Evolutionary conservation across 2,797 vertebrate species (phyloP).

Genomic region (Enteromius radiatus): DNA sequence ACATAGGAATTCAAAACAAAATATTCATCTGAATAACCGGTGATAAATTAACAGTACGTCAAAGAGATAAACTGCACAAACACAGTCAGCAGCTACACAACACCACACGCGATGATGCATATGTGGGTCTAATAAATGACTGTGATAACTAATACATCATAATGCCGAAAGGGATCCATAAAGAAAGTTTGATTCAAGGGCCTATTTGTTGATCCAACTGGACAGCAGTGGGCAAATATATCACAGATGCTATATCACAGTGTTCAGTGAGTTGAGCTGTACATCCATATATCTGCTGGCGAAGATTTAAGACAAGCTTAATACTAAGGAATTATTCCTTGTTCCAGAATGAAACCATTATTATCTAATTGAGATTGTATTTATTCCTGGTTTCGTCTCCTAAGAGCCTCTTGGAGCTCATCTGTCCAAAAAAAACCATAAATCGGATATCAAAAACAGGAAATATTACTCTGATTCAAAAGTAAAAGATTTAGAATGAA

Average conservation of each 20-base stretch:
- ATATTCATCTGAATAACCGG: not conserved
- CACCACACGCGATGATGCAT: constrained; percentile 59
- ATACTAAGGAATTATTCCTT: not conserved
- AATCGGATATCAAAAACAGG: not conserved
- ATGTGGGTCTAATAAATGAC: not conserved
- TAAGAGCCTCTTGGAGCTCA: constrained; percentile 71
- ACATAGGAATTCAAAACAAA: not conserved
- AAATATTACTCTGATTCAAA: not conserved
- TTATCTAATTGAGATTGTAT: not conserved
- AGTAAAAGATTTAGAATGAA: not conserved
- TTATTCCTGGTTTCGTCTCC: constrained; percentile 57
- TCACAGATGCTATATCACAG: not conserved
- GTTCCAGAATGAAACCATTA: not conserved
- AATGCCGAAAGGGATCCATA: constrained; percentile 59
- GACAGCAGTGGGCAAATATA: not conserved
- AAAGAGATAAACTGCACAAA: constrained; percentile 19
- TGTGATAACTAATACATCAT: not conserved
- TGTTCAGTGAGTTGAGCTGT: not conserved
- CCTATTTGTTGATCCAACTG: constrained; percentile 28
- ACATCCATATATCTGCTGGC: not conserved
- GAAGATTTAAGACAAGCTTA: not conserved
- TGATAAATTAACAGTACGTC: not conserved
- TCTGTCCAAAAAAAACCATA: constrained; percentile 26
- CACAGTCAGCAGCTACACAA: constrained; percentile 46
- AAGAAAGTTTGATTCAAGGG: constrained; percentile 52